Evolutionary conservation across 2,113 vertebrate species (phyloP), one percentile per base, ranked within the genome.

Genomic region (Ranitomeya imitator): DNA sequence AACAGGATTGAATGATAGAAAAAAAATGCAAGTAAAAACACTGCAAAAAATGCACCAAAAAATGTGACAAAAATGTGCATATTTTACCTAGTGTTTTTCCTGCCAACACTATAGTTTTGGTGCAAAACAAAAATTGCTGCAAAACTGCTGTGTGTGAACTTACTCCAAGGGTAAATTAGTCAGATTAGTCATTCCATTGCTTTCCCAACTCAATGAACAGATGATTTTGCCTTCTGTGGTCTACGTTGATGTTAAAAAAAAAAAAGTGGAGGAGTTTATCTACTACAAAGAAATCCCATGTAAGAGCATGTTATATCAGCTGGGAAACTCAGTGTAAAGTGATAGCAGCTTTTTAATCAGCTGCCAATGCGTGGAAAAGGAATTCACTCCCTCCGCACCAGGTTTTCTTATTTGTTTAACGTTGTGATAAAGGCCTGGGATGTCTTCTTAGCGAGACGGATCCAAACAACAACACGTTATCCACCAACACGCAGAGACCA

Each of bases 311-410:
- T 88, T 88, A 59, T 88, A 83, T 88, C 86, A 88, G 86, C 86
- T 88, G 86, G 80, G 86, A 88, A 77, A 83, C 79, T 77, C 55
- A 77, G 59, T 31, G 57, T 88, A 61, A 71, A 74, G 78, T 73
- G 86, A 87, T 87, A 87, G 86, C 63, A 74, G 65, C 78, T 83
- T 88, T 45, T 83, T 82, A 82, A 88, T 83, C 79, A 88, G 79
- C 86, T 83, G 86, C 86, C 79, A 87, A 71, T 83, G 52, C 79
- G 59, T 83, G 69, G 86, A 88, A 45, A 76, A 88, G 81, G 69
- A 83, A 82, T 88, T 52, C 37, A 52, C 63, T 87, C 86, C 86
- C 78, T 69, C 59, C 69, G 65, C 86, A 88, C 73, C 60, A 79
- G 86, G 52, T 83, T 77, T 54, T 81, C 57, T 67, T 83, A 83